A percentile compares a stretch with the other conserved stretches of the same genome.
Conservation (phyloP, 2,888 invertebrate genomes). For the Meta bourneti region DNA sequence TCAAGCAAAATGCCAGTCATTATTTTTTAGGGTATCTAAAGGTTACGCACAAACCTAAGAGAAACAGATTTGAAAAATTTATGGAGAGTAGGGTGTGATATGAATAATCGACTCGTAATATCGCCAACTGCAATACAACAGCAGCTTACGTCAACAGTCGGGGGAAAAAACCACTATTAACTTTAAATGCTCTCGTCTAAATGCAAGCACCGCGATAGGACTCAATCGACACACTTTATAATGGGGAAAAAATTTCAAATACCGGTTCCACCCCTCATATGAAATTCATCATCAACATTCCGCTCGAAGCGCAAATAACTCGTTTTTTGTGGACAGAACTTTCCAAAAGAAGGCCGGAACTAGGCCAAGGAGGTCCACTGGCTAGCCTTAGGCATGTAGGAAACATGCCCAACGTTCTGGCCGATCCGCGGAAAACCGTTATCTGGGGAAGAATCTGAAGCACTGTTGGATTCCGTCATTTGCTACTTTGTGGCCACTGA, state of each 20-base stretch:
- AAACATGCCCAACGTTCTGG: conserved; percentile 34
- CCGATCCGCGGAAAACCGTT: conserved; percentile 37
- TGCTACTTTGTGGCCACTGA: neutral
- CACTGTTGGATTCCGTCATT: conserved; percentile 34
- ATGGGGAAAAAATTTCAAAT: conserved; percentile 57
- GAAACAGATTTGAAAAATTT: neutral
- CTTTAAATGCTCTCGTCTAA: neutral
- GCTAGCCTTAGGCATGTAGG: conserved; percentile 40
- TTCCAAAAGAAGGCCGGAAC: conserved; percentile 55
- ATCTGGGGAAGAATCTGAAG: conserved; percentile 40
- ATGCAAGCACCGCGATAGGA: conserved; percentile 21
- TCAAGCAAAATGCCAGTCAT: neutral
- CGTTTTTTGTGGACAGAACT: conserved; percentile 61
- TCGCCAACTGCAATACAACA: neutral
- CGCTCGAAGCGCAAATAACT: conserved; percentile 68
- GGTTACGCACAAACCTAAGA: neutral
- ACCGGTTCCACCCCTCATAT: conserved; percentile 63
- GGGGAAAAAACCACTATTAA: neutral
- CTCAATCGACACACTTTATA: conserved; percentile 39
- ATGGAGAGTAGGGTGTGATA: neutral
- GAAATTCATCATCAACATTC: conserved; percentile 52
- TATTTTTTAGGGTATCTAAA: neutral
- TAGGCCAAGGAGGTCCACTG: conserved; percentile 74
- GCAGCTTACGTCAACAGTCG: neutral
- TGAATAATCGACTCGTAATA: neutral